A percentile compares a stretch with the other conserved stretches of the same genome.
phyloP scores from a whole-genome alignment of 2,797 vertebrate species.

The Cyprinodon diabolis region DNA sequence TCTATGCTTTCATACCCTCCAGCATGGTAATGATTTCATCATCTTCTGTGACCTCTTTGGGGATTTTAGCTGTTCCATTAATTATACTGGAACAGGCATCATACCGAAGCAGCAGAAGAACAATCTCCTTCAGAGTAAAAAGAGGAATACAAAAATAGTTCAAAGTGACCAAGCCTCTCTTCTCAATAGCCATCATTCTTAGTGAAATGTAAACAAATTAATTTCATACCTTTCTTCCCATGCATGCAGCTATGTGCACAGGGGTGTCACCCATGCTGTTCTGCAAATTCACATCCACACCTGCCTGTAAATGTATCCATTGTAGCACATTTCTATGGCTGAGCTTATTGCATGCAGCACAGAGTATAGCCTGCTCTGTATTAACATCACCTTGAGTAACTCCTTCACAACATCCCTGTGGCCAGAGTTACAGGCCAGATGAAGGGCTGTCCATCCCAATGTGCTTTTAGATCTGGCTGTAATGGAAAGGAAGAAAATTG shows the following conservation, averaged over 20 bases:
- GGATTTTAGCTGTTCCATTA: constrained; percentile 89
- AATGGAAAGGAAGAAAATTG: background rate
- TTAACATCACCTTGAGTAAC: constrained; percentile 81
- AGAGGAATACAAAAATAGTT: background rate
- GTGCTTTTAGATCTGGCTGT: constrained; percentile 84
- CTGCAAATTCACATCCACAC: constrained; percentile 86
- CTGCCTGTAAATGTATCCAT: constrained; percentile 79
- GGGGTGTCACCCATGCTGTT: constrained; percentile 91
- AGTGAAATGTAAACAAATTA: background rate
- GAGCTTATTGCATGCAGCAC: background rate
- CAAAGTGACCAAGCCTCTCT: constrained; percentile 5
- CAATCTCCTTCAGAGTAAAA: constrained; percentile 83
- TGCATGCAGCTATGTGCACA: constrained; percentile 87
- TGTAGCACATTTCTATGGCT: background rate
- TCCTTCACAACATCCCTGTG: constrained; percentile 86
- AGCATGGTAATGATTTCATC: constrained; percentile 93
- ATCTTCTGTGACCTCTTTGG: constrained; percentile 89
- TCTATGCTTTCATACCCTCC: constrained; percentile 82
- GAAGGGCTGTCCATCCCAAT: constrained; percentile 90
- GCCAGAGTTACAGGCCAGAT: constrained; percentile 90
- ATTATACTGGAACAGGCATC: constrained; percentile 86
- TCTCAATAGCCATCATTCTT: constrained; percentile 19
- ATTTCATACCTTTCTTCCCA: constrained; percentile 85
- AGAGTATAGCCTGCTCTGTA: background rate
- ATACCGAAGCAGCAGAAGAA: constrained; percentile 88